These are phyloP conservation scores for Medauroidea extradentata DNA, from an alignment of 1,140 invertebrate genomes.

Conservation along the genomic window DNA sequence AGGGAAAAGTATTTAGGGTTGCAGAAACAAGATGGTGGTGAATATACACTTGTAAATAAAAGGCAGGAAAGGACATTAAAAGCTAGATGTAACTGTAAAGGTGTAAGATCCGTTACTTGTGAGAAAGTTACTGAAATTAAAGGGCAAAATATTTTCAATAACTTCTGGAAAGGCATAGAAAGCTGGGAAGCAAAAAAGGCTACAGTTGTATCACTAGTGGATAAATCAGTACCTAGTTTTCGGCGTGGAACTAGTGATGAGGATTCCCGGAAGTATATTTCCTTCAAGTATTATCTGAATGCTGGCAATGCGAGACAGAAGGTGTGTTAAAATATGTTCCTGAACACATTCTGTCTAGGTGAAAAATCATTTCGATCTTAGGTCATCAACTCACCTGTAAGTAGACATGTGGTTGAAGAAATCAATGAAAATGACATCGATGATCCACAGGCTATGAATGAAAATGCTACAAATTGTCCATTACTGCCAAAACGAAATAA, in stretches of 20 bases:
- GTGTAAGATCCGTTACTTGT: slow-evolving; percentile 8
- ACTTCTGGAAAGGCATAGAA: slow-evolving; percentile 14
- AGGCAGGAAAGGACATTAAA: slow-evolving; percentile 12
- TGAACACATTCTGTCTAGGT: no score
- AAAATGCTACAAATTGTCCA: not conserved
- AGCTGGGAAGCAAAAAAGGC: slow-evolving; percentile 13
- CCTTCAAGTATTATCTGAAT: no score
- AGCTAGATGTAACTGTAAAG: slow-evolving; percentile 13
- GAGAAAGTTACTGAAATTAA: slow-evolving; percentile 8
- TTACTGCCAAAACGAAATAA: not conserved
- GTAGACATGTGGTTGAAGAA: no score
- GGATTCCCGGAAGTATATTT: no score
- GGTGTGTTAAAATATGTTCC: no score
- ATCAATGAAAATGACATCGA: no score
- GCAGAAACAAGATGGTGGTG: slow-evolving; percentile 9
- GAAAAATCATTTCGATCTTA: no score
- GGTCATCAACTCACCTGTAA: no score
- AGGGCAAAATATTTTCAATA: slow-evolving; percentile 9
- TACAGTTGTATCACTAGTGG: slow-evolving; percentile 14
- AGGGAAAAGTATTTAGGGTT: slow-evolving; percentile 19
- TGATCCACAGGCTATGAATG: no score
- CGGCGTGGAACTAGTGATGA: slow-evolving; percentile 7
- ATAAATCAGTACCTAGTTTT: slow-evolving; percentile 14
- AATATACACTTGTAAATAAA: slow-evolving; percentile 11
- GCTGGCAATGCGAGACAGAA: no score